A percentile compares a stretch with the other conserved stretches of the same genome.
phyloP scores from a whole-genome alignment of 2,797 vertebrate species.

The Urophycis tenuis region DNA sequence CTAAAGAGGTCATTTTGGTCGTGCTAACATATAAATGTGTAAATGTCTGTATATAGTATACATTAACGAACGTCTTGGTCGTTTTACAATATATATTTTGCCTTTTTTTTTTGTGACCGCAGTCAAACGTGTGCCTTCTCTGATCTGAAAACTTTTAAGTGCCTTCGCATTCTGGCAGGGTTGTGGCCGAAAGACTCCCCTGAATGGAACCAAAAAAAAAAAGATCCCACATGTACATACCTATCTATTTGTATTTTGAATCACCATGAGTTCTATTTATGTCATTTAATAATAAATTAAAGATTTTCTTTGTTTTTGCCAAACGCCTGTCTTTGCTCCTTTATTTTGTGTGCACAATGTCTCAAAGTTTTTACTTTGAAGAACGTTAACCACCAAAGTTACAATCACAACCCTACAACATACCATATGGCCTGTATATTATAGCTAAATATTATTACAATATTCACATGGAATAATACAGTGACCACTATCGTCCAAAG shows the following conservation, averaged over 20 bases:
- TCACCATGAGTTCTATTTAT: constrained; percentile 76
- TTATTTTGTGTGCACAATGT: neutral
- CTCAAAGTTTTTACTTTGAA: neutral
- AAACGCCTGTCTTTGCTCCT: constrained; percentile 27
- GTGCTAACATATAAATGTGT: constrained; percentile 63
- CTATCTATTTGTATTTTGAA: constrained; percentile 72
- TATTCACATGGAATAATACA: neutral
- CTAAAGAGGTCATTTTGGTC: constrained; percentile 32
- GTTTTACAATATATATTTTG: constrained; percentile 52
- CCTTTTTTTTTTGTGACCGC: constrained; percentile 22
- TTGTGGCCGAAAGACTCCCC: constrained; percentile 22
- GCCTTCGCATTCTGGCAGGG: constrained; percentile 47
- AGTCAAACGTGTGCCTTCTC: constrained; percentile 24
- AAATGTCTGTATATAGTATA: constrained; percentile 76
- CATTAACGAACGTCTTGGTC: constrained; percentile 61
- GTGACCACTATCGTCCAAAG: neutral
- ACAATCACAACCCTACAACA: neutral
- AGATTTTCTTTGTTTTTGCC: constrained; percentile 56
- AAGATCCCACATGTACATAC: constrained; percentile 69
- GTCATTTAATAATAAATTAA: constrained; percentile 82
- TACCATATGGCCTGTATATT: neutral
- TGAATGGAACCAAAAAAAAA: constrained; percentile 17
- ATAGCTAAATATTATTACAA: neutral
- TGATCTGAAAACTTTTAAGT: constrained; percentile 42
- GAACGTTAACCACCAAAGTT: neutral